A percentile compares a stretch with the other conserved stretches of the same genome.
Conservation (phyloP, 2,888 invertebrate species). For the Chymomyza fuscimana region DNA sequence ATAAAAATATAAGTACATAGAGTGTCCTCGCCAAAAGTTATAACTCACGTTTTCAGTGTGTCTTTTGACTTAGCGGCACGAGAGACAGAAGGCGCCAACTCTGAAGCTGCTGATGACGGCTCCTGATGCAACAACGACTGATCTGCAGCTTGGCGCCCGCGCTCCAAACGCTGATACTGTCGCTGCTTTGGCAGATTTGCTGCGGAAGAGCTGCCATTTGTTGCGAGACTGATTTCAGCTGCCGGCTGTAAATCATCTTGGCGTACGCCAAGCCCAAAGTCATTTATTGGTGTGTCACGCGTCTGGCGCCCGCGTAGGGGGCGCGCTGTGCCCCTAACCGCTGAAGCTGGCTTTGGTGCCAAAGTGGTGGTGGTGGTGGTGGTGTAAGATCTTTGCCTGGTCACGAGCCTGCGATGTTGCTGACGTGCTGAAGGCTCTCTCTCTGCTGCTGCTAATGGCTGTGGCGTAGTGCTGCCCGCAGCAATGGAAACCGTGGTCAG, state of each 20-base stretch:
- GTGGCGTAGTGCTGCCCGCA: constrained; percentile 42
- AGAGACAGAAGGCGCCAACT: constrained; percentile 14
- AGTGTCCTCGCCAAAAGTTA: not conserved
- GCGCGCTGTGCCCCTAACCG: constrained; percentile 43
- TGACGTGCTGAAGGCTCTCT: constrained; percentile 18
- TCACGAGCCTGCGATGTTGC: constrained; percentile 34
- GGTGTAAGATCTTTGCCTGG: not conserved
- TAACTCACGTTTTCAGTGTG: constrained; percentile 77
- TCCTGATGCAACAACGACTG: constrained; percentile 14
- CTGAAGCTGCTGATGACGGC: constrained; percentile 10
- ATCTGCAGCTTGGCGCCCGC: constrained; percentile 14
- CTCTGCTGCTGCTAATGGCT: constrained; percentile 33
- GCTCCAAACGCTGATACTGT: constrained; percentile 12
- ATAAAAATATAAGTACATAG: not conserved
- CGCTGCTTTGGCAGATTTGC: constrained; percentile 18
- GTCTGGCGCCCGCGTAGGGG: constrained; percentile 49
- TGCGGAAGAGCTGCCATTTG: constrained; percentile 39
- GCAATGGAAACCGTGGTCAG: constrained; percentile 58
- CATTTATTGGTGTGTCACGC: constrained; percentile 54
- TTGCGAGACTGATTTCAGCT: constrained; percentile 35
- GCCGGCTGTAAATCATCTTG: constrained; percentile 20
- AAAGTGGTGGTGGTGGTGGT: not conserved
- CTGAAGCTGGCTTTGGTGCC: constrained; percentile 9
- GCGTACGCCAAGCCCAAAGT: constrained; percentile 9
- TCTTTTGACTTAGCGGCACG: constrained; percentile 22